A percentile compares a stretch with the other conserved stretches of the same genome.
phyloP scores from a whole-genome alignment of 2,797 vertebrate species.

The Phoeniculus purpureus region DNA sequence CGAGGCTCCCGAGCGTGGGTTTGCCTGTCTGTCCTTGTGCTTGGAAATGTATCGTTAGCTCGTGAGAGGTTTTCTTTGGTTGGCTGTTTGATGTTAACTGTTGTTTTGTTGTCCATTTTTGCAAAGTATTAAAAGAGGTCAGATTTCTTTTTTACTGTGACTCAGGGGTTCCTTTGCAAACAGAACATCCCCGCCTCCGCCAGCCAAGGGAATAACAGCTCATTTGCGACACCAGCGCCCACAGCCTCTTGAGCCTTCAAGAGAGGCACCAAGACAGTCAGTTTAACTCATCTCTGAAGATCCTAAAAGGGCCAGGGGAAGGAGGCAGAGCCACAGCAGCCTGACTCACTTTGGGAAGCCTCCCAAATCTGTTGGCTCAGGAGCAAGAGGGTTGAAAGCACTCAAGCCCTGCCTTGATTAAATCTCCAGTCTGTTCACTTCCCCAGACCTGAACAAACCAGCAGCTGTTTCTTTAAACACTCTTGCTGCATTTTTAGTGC shows the following conservation, averaged over 20 bases:
- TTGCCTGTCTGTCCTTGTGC: constrained; percentile 5
- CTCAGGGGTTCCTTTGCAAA: background rate
- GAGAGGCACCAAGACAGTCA: background rate
- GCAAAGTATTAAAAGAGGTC: constrained; percentile 72
- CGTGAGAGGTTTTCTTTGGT: constrained; percentile 77
- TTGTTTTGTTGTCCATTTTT: constrained; percentile 49
- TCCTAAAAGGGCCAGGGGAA: background rate
- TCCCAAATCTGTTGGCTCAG: background rate
- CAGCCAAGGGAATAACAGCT: background rate
- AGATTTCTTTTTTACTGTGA: constrained; percentile 28
- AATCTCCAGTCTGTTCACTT: too few species aligned
- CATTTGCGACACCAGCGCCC: background rate
- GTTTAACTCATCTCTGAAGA: background rate
- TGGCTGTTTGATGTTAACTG: constrained; percentile 66
- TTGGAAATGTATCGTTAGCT: constrained; percentile 69
- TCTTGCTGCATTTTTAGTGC: too few species aligned
- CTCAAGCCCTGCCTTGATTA: background rate
- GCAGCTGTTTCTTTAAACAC: too few species aligned
- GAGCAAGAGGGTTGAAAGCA: background rate
- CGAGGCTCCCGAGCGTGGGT: background rate
- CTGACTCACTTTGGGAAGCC: background rate
- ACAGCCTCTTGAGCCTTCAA: background rate
- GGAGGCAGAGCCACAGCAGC: background rate
- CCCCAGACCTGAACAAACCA: too few species aligned
- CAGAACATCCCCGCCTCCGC: background rate